Evolutionary conservation across 2,888 invertebrate genomes (phyloP).

Genomic region (Flexamia atlantica): DNA sequence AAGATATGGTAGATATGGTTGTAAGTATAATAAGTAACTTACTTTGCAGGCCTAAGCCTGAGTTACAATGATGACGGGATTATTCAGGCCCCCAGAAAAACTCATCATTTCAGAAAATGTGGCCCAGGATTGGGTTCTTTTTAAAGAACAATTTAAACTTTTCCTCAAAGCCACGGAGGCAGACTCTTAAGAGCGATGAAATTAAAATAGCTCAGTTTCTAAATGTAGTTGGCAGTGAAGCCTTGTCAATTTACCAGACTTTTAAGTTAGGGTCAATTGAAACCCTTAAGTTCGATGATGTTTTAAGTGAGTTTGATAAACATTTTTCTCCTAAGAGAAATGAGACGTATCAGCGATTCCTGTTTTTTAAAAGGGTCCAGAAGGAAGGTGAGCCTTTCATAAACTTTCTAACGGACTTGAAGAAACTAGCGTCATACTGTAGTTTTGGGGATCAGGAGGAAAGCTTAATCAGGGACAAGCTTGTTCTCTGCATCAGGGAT

Average conservation of each 20-base stretch:
- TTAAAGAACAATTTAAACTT: constrained; percentile 35
- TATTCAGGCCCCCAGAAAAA: neutral
- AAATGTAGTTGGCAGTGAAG: constrained; percentile 51
- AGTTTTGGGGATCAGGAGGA: too few relatives aligned
- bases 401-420: too few relatives aligned
- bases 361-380: too few relatives aligned
- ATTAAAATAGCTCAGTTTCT: constrained; percentile 48
- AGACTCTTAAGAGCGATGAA: constrained; percentile 21
- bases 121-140: constrained; percentile 33
- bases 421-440: too few relatives aligned
- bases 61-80: neutral
- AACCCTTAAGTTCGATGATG: constrained; percentile 17
- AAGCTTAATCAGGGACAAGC: too few relatives aligned
- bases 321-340: too few relatives aligned
- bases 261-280: constrained; percentile 34
- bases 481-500: too few relatives aligned
- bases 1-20: too few relatives aligned
- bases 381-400: too few relatives aligned
- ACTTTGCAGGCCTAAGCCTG: too few relatives aligned
- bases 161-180: neutral
- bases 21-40: too few relatives aligned
- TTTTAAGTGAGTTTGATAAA: neutral
- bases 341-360: too few relatives aligned
- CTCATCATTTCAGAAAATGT: neutral
- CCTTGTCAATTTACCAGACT: constrained; percentile 34